phyloP scores from a whole-genome alignment of 53 echinoderm and acorn worm genomes.

The Echinometra lucunter region DNA sequence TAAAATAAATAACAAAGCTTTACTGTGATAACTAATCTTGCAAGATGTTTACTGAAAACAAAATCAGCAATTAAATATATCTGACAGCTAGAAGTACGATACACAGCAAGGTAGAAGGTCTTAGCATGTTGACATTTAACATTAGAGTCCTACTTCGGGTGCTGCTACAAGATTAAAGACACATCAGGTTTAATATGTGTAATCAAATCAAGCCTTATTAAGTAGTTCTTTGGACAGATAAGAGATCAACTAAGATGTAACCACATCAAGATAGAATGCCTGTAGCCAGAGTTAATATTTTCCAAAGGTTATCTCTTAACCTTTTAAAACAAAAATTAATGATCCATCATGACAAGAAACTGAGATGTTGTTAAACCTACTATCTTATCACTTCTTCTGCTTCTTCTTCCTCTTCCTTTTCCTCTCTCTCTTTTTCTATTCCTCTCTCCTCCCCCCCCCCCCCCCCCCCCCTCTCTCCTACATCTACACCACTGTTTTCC shows the following conservation, averaged over 20 bases:
- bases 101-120: background rate
- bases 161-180: slow-evolving; percentile 30
- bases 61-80: background rate
- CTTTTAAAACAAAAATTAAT: background rate
- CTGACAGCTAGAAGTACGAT: background rate
- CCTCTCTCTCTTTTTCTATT: background rate
- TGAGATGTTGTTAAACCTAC: background rate
- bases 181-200: background rate
- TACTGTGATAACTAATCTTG: background rate
- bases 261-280: background rate
- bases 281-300: background rate
- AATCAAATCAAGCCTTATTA: slow-evolving; percentile 39
- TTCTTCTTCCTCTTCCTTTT: too few species aligned
- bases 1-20: background rate
- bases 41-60: background rate
- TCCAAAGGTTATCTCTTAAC: background rate
- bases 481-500: background rate
- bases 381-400: too few species aligned
- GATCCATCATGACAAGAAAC: background rate
- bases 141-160: background rate
- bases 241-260: background rate
- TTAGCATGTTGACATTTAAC: slow-evolving; percentile 44
- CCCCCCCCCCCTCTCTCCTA: background rate
- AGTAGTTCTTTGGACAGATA: background rate
- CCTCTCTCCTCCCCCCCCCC: background rate